Evolutionary conservation across 2,888 invertebrate genomes (phyloP).

Genomic region (Sialis lutaria): DNA sequence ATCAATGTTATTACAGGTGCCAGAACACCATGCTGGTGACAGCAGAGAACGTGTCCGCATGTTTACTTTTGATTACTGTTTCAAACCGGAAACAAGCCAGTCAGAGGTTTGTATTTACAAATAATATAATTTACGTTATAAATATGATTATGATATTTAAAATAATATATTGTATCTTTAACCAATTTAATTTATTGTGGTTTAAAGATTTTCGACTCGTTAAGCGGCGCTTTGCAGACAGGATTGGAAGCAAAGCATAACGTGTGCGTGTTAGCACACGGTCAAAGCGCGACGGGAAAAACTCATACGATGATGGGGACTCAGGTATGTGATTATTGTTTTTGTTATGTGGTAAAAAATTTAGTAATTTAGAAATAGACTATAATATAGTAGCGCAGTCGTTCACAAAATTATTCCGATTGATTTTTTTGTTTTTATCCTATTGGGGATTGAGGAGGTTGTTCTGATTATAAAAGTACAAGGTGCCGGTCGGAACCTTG

Average conservation of each 20-base stretch:
- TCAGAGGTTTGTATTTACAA: conserved; percentile 23
- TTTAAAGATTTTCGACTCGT: conserved; percentile 38
- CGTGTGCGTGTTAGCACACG: conserved; percentile 55
- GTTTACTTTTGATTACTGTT: conserved; percentile 47
- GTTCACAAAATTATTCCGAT: too few species aligned
- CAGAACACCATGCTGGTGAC: conserved; percentile 45
- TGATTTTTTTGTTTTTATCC: too few species aligned
- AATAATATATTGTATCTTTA: too few species aligned
- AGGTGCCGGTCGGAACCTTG: too few species aligned
- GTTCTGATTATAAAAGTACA: too few species aligned
- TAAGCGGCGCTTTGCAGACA: conserved; percentile 45
- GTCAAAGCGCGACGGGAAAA: conserved; percentile 61
- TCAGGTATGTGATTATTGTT: conserved; percentile 12
- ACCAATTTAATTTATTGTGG: background rate
- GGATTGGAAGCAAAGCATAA: conserved; percentile 44
- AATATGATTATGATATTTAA: too few species aligned
- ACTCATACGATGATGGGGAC: conserved; percentile 63
- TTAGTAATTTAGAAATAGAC: too few species aligned
- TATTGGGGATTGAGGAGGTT: too few species aligned
- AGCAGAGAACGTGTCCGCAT: conserved; percentile 42
- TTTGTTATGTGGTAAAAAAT: too few species aligned
- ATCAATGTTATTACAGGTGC: conserved; percentile 31
- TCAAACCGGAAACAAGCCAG: conserved; percentile 33
- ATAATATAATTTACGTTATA: too few species aligned
- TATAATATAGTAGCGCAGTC: too few species aligned